Conservation (phyloP, 2,888 invertebrate species). For the Melanargia galathea region DNA sequence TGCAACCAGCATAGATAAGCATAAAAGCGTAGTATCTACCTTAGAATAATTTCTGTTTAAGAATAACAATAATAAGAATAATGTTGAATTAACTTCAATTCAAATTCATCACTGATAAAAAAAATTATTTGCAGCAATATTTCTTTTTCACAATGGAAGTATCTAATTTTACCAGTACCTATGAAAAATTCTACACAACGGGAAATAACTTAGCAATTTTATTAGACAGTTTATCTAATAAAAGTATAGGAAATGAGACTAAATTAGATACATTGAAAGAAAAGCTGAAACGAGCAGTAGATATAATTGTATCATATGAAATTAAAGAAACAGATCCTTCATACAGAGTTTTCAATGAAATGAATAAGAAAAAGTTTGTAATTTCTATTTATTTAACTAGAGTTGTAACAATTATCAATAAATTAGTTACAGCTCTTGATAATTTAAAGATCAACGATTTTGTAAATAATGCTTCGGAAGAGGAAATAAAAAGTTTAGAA, state of each 20-base stretch:
- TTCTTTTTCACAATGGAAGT: slow-evolving; percentile 61
- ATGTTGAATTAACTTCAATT: too few relatives aligned
- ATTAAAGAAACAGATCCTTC: slow-evolving; percentile 53
- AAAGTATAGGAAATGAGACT: slow-evolving; percentile 51
- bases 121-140: slow-evolving; percentile 65
- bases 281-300: slow-evolving; percentile 57
- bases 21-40: too few relatives aligned
- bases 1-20: too few relatives aligned
- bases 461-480: slow-evolving; percentile 44
- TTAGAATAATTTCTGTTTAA: not conserved
- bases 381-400: slow-evolving; percentile 62
- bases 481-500: slow-evolving; percentile 49
- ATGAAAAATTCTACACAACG: slow-evolving; percentile 57
- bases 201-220: slow-evolving; percentile 51
- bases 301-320: slow-evolving; percentile 57
- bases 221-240: slow-evolving; percentile 51
- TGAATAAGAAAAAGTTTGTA: slow-evolving; percentile 60
- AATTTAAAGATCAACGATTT: slow-evolving; percentile 42
- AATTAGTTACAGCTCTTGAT: slow-evolving; percentile 53
- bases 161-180: slow-evolving; percentile 60
- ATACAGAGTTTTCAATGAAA: slow-evolving; percentile 58
- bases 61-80: not conserved
- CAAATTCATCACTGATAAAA: not conserved
- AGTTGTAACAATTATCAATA: slow-evolving; percentile 60
- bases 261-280: slow-evolving; percentile 52